Base-by-base conservation (phyloP, 2,888 invertebrate species). In the Lydus trimaculatus region DNA sequence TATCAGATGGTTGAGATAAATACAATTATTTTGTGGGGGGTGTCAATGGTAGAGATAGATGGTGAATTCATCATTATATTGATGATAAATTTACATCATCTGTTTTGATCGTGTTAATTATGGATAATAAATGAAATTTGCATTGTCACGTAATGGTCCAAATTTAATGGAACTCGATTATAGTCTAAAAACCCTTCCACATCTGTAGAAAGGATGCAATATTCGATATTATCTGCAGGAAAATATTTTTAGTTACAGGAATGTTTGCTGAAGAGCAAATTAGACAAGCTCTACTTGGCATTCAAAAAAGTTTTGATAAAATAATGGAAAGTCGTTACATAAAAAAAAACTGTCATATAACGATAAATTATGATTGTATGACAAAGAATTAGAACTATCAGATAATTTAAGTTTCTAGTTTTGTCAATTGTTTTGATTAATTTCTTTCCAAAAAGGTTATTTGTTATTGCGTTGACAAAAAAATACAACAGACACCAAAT, bases 61-160 rank as follows among this genome's bases (percentile, higher is more conserved):
- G 61, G 67, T 58, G 60, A 64, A 65, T 58, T 68, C 68, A 68
- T 68, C 58, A 68, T 23, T 15, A 56, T 23, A 11, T 13, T 33
- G 31, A 28, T 66, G 66, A 66, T 66, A 48, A 63, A 66, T 66
- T 31, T 23, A 31, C 23, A 65, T 43, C 68, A 64, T 64, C 61
- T 64, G 56, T 56, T 56, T 56, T 25, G 65, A 28, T 62, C 2
- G 36, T 43, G 20, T 2, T 28, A 39, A 39, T 33, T 62, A 23
- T 58, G 61, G 48, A 61, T 67, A 63, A 31, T 58, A 33, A 67
- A 66, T 66, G 17, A 33, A 61, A 58, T 59, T 36, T 25, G 56
- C 56, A 56, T 1, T 9, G 25, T 56, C 56, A 56, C 25, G 13
- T 25, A 11, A 56, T 48, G 11, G 9, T 48, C 25, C 6, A 56